phyloP scores from a whole-genome alignment of 2,888 invertebrate species.

The Latheticus oryzae region DNA sequence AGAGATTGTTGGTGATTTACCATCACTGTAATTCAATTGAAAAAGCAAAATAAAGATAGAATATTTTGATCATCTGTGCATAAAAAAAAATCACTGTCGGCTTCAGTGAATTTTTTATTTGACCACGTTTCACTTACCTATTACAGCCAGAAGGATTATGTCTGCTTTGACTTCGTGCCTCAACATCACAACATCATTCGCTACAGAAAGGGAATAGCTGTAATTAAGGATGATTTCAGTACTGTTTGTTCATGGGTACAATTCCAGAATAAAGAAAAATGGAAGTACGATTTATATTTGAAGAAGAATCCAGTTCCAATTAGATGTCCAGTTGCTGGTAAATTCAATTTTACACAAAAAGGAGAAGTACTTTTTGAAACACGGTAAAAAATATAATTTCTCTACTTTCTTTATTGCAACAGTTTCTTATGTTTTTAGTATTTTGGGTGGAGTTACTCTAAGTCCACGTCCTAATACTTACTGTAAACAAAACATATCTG shows the following conservation, averaged over 20 bases:
- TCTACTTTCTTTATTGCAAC: not conserved
- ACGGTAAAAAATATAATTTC: conserved; percentile 61
- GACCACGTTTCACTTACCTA: too few relatives aligned
- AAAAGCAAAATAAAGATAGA: too few relatives aligned
- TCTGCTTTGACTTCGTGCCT: conserved; percentile 96
- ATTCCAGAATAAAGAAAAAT: conserved; percentile 84
- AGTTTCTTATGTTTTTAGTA: conserved; percentile 67
- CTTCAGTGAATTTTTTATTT: too few relatives aligned
- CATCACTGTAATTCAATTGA: too few relatives aligned
- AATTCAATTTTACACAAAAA: conserved; percentile 92
- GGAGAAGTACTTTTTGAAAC: conserved; percentile 94
- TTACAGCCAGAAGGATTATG: conserved; percentile 96
- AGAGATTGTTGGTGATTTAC: too few relatives aligned
- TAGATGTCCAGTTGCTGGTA: conserved; percentile 95
- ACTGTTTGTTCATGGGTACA: conserved; percentile 96
- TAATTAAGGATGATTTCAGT: conserved; percentile 89
- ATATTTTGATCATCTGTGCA: too few relatives aligned
- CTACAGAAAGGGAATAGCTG: conserved; percentile 87
- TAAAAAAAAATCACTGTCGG: too few relatives aligned
- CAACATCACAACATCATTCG: conserved; percentile 96
- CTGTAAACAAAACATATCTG: conserved; percentile 94
- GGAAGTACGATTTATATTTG: conserved; percentile 89
- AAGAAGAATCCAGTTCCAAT: conserved; percentile 92
- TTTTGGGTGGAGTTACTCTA: conserved; percentile 94
- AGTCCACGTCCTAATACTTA: conserved; percentile 93